Base-by-base conservation (phyloP, 37 sponge, comb jelly and placozoan genomes). In the Agelas oroides region DNA sequence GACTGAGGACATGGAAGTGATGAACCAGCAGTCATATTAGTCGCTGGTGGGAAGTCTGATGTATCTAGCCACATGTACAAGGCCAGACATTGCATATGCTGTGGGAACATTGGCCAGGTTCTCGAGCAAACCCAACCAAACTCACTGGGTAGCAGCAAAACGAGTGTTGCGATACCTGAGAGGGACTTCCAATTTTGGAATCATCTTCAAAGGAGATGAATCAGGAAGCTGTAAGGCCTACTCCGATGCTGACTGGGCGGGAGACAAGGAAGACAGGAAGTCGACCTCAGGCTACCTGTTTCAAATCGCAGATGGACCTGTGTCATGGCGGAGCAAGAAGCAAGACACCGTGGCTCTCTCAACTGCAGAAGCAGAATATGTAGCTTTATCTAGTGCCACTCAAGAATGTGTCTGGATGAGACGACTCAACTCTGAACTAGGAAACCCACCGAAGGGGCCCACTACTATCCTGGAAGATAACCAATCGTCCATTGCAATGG, bases 161-260 rank as follows among this genome's bases (percentile, higher is more conserved):
- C 66, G 84, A 38, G 37, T 84, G 1, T 37, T 84, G 76, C 39
- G 84, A 25, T 84, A 84, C 56, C 84, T 84, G 35, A 84, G 63
- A 39, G 84, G 84, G 0, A 82, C 83, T 18, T 30, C 41, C 40
- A 58, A 82, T 21, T 25, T 38, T 72, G 83, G 83, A 5, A 56
- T 82, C 28, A 0, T 52, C 23, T 78, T 28, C 79, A 53, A 36
- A 37, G 57, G 25, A 34, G 83, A 82, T 56, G n/a, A n/a, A n/a
- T n/a, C n/a, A n/a, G 59, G 2, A 23, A 73, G 13, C 1, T 24
- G 5, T 5, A 21, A 5, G 3, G 73, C 25, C 1, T 82, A 72
- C 57, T 82, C 73, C 15, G 80, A 79, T 72, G 73, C 83, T 34
- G 83, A 82, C 64, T 82, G 83, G 83, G 83, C 83, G 1, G 83